phyloP scores from a whole-genome alignment of 1,140 invertebrate genomes.

The Psilanteris sp. region DNA sequence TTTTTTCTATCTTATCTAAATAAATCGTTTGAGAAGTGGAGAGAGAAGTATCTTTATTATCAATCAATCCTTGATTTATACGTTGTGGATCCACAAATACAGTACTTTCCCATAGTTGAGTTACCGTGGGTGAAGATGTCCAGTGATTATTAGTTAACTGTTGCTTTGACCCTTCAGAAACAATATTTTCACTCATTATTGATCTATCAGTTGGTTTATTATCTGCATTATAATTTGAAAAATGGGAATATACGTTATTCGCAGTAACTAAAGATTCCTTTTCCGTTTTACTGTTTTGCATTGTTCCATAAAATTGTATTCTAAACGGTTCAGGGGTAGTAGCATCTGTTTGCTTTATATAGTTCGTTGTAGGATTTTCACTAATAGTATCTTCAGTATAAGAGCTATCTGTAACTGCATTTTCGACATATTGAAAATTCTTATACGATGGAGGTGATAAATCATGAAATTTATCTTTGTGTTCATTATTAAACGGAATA shows the following conservation, averaged over 20 bases:
- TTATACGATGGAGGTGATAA: conserved; percentile 64
- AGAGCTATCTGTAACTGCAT: conserved; percentile 25
- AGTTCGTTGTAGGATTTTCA: conserved; percentile 38
- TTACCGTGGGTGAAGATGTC: conserved; percentile 80
- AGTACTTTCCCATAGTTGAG: conserved; percentile 83
- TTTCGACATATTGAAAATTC: conserved; percentile 42
- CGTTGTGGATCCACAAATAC: conserved; percentile 85
- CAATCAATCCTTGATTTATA: conserved; percentile 84
- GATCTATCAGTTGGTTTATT: conserved; percentile 27
- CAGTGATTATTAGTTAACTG: conserved; percentile 76
- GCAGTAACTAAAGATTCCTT: conserved; percentile 68
- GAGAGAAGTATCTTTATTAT: conserved; percentile 55
- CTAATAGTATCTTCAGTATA: conserved; percentile 27
- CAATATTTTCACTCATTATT: conserved; percentile 12
- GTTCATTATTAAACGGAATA: conserved; percentile 34
- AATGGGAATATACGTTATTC: conserved; percentile 68
- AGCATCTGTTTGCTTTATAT: conserved; percentile 24
- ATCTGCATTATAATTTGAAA: conserved; percentile 59
- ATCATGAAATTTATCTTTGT: conserved; percentile 50
- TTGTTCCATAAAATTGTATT: conserved; percentile 69
- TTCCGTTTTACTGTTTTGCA: conserved; percentile 31
- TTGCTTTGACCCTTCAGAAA: conserved; percentile 13
- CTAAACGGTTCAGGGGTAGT: conserved; percentile 67
- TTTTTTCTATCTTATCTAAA: conserved; percentile 37
- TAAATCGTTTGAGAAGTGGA: conserved; percentile 27